Base-by-base conservation (phyloP, 2,113 vertebrate genomes). In the Colistium nudipinnis region DNA sequence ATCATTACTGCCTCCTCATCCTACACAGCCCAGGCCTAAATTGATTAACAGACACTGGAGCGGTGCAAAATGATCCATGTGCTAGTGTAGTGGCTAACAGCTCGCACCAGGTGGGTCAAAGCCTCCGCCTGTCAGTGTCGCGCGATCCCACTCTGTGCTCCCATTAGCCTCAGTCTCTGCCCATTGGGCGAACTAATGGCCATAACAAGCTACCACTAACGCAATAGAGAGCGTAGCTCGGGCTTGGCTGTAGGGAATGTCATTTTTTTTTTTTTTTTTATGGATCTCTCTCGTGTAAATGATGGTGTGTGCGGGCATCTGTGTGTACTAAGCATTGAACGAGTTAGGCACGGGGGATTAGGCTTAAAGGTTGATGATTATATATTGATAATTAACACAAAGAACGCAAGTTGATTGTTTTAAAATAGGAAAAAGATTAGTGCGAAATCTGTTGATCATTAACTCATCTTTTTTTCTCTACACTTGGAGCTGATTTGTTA, bases 21-120 rank as follows among this genome's bases (percentile, higher is more conserved):
- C 94, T 95, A 92, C 94, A 93, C 87, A 84, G 82, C 83, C 80
- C 90, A 91, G 94, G 94, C 94, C 96, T 97, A 96, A 98, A 98
- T 98, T 98, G 98, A 98, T 98, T 98, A 98, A 96, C 95, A 94
- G 94, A 89, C 95, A 94, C 94, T 95, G 95, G 94, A 97, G 94
- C 93, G 87, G 94, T 93, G 95, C 96, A 97, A 96, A 97, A 94
- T 97, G 96, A 97, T 97, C 95, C 95, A 95, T 96, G 91, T 94
- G 93, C 94, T 94, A 92, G 94, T 93, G 93, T 87, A 82, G 86
- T 66, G 84, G 87, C 87, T 82, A 86, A 81, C 84, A 81, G 72
- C 88, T 85, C 36, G 39, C 81, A 86, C 81, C 82, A 84, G 83
- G 85, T 82, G 82, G 87, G 77, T 87, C 80, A 82, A 80, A 85